Conservation (phyloP, 2,113 vertebrate species). For the Ariopsis seemanni region DNA sequence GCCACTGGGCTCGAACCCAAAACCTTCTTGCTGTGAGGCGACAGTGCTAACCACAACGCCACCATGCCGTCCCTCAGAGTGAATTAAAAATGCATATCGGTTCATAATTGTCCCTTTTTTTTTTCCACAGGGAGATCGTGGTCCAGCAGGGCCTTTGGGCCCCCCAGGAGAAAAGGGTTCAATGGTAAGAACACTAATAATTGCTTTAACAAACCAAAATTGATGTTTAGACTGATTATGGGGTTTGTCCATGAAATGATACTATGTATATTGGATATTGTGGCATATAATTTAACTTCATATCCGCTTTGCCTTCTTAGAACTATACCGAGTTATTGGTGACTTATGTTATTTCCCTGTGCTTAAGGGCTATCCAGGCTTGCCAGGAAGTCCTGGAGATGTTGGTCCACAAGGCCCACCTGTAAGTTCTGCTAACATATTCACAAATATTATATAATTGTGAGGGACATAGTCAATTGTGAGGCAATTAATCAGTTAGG, state of each 20-base stretch:
- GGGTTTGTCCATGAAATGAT: neutral
- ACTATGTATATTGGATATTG: neutral
- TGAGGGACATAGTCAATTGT: neutral
- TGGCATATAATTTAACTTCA: neutral
- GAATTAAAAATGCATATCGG: neutral
- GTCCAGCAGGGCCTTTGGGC: constrained; percentile 86
- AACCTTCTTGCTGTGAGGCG: too few species aligned
- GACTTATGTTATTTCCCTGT: neutral
- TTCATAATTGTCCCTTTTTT: neutral
- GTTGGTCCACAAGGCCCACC: constrained; percentile 82
- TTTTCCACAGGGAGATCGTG: constrained; percentile 85
- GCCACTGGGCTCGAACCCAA: too few species aligned
- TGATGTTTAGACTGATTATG: neutral
- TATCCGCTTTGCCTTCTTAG: neutral
- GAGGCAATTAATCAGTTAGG: neutral
- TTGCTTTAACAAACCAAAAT: neutral
- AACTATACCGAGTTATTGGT: neutral
- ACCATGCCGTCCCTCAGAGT: neutral
- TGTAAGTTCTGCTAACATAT: constrained; percentile 76
- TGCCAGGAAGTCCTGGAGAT: constrained; percentile 82
- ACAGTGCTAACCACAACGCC: too few species aligned
- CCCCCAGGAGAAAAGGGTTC: constrained; percentile 87
- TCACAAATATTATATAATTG: neutral
- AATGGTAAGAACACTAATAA: constrained; percentile 75
- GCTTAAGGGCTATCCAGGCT: constrained; percentile 87